These are phyloP conservation scores for Heterotilapia buettikoferi DNA, from an alignment of 2,113 vertebrate species.

Conservation along the genomic window DNA sequence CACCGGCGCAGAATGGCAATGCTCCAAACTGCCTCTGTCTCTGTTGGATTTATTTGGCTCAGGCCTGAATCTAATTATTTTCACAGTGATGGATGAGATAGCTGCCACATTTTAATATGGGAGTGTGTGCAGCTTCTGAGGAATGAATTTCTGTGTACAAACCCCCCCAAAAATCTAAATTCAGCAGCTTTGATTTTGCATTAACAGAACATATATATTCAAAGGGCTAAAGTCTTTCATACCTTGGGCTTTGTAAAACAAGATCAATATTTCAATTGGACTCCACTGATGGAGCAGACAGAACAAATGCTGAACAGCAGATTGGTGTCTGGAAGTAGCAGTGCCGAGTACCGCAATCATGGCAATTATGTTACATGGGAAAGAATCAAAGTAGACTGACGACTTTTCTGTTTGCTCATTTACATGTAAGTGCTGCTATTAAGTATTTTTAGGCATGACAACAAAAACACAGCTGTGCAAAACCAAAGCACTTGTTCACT, in stretches of 20 bases:
- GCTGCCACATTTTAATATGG: not conserved
- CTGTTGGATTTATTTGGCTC: not conserved
- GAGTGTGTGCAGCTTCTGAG: not conserved
- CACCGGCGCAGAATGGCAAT: not conserved
- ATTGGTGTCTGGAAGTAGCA: not conserved
- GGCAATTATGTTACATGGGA: not conserved
- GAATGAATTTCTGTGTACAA: not conserved
- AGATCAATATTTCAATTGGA: not conserved
- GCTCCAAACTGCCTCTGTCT: not conserved
- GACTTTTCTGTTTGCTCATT: not conserved
- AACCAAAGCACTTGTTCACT: not conserved
- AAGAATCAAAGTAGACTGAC: not conserved
- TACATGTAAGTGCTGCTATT: not conserved
- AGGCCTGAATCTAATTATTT: slow-evolving; percentile 15
- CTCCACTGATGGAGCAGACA: not conserved
- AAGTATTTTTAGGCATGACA: not conserved
- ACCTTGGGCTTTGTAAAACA: not conserved
- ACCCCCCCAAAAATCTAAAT: not conserved
- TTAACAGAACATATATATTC: not conserved
- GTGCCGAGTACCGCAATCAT: not conserved
- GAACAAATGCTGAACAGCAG: not conserved
- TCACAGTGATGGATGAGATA: slow-evolving; percentile 7
- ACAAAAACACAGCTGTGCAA: not conserved
- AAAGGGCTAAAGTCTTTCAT: not conserved
- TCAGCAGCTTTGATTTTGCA: not conserved